Base-by-base conservation (phyloP, 2,888 invertebrate species). In the Thelaira solivaga region DNA sequence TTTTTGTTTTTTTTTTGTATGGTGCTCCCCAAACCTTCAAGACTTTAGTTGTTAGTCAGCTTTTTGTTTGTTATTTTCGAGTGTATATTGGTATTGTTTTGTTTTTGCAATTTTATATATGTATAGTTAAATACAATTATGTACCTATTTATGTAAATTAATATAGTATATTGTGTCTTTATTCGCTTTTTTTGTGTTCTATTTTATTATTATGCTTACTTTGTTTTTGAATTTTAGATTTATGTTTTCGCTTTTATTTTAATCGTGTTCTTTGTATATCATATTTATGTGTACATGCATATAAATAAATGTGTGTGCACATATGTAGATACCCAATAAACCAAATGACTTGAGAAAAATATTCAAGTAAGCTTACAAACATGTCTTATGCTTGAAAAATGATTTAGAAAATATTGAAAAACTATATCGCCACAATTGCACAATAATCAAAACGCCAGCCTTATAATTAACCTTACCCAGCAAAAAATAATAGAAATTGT, bases 11-110 rank as follows among this genome's bases (percentile, higher is more conserved):
- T 41, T 43, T 77, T 61, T 65, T 47, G 24, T 49, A 36, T 81
- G 86, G 86, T 86, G 86, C 86, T 86, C 86, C 86, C 86, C 86
- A 85, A 86, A 86, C 86, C 86, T 86, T 86, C 85, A 73, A 64
- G 68, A 73, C 47, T 69, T 73, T 45, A 74, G 68, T 69, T 64
- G 85, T 86, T 86, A 86, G 86, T 86, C 86, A 86, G 85, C 86
- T 83, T 67, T 68, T 71, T 68, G 62, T 68, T 82, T 82, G 69
- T 67, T 51, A 29, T 62, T 47, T 73, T 62, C 26, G 26, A 47
- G 24, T 57, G 22, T 55, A n/a, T 59, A 49, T 74, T 72, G 36
- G 45, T 65, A n/a, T n/a, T n/a, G n/a, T n/a, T n/a, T n/a, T n/a
- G 47, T 76, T 39, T 72, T 57, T 57, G 31, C 29, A 43, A 31